Evolutionary conservation across 2,113 vertebrate genomes (phyloP).

Genomic region (Stigmatopora argus): DNA sequence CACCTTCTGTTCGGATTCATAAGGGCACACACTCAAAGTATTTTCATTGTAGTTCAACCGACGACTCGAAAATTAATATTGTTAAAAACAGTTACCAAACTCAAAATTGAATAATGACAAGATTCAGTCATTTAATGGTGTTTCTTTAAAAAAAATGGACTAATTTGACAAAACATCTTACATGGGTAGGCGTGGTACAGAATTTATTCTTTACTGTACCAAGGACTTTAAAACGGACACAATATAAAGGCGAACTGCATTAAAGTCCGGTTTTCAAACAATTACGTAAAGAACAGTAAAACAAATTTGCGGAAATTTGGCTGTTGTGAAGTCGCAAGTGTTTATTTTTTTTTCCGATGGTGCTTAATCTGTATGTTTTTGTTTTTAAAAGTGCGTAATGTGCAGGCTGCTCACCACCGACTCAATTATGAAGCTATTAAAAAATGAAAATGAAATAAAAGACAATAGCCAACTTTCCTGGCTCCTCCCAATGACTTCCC

Average conservation of each 20-base stretch:
- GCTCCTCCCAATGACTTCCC: constrained; percentile 41
- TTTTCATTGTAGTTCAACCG: background rate
- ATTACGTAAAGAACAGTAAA: too few relatives aligned
- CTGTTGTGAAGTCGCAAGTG: too few relatives aligned
- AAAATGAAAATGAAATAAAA: background rate
- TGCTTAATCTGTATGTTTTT: too few relatives aligned
- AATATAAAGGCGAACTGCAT: too few relatives aligned
- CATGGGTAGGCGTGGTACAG: too few relatives aligned
- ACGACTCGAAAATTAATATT: background rate
- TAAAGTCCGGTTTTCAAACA: too few relatives aligned
- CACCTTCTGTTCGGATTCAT: constrained; percentile 27
- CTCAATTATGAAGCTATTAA: background rate
- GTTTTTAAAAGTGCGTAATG: too few relatives aligned
- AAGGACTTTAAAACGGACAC: too few relatives aligned
- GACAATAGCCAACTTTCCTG: constrained; percentile 3
- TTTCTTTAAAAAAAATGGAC: background rate
- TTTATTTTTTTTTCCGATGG: too few relatives aligned
- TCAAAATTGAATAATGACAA: background rate
- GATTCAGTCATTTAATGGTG: background rate
- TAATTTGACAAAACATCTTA: background rate
- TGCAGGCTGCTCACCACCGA: background rate
- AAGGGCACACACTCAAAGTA: background rate
- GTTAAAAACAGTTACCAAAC: background rate
- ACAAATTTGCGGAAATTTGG: too few relatives aligned
- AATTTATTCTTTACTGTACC: too few relatives aligned